phyloP scores from a whole-genome alignment of 1,140 invertebrate species.

The Nymphalis io region DNA sequence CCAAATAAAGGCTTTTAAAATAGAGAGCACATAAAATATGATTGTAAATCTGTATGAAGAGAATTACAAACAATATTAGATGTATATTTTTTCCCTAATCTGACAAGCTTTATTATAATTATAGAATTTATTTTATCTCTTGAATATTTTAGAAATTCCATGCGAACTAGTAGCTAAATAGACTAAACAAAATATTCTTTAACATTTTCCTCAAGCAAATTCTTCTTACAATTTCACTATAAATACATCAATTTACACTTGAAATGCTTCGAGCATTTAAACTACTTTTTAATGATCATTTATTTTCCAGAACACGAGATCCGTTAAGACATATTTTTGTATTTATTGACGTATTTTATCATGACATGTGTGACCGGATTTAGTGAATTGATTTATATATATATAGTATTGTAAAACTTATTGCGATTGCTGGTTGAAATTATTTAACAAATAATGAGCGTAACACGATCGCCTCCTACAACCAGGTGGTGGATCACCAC shows the following conservation, averaged over 20 bases:
- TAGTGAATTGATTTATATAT: conserved; percentile 6
- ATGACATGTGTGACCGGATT: not conserved
- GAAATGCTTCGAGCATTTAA: not conserved
- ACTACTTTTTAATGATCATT: not conserved
- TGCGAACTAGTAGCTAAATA: not conserved
- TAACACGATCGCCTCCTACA: no score
- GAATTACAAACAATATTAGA: no score
- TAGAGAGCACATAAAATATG: no score
- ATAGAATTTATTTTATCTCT: not conserved
- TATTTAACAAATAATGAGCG: no score
- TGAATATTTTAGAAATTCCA: not conserved
- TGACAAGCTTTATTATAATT: no score
- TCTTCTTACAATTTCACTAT: not conserved
- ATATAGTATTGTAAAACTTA: no score
- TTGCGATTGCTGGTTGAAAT: no score
- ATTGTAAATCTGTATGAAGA: no score
- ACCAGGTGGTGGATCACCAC: no score
- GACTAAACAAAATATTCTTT: not conserved
- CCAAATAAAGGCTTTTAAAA: no score
- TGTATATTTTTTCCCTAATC: no score
- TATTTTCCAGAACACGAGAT: not conserved
- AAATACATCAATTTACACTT: not conserved
- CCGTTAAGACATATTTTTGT: not conserved
- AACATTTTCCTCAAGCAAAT: not conserved
- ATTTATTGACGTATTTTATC: not conserved